Evolutionary conservation across 2,113 vertebrate genomes (phyloP).

Genomic region (Upupa epops): DNA sequence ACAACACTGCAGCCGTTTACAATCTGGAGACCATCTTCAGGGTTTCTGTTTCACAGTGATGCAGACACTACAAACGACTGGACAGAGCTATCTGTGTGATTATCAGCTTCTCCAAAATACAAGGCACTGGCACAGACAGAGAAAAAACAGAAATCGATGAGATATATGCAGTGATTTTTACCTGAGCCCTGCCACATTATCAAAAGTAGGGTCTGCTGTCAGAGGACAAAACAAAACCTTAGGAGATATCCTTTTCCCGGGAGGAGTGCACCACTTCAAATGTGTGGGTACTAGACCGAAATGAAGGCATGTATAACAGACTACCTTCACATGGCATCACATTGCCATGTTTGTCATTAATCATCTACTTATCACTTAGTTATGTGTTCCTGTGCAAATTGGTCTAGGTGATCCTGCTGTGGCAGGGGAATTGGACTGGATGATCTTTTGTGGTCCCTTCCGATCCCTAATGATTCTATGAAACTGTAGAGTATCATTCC

Average conservation of each 20-base stretch:
- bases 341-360: background rate
- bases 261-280: background rate
- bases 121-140: background rate
- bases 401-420: no score
- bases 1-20: background rate
- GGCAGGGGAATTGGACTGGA: no score
- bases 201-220: background rate
- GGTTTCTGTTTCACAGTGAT: background rate
- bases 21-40: background rate
- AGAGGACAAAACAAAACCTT: background rate
- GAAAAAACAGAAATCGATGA: background rate
- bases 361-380: background rate
- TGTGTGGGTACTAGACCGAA: background rate
- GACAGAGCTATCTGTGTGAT: background rate
- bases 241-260: background rate
- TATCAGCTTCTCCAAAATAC: background rate
- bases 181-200: background rate
- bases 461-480: no score
- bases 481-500: no score
- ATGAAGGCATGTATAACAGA: background rate
- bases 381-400: no score
- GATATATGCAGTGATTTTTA: background rate
- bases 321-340: background rate
- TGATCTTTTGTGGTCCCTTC: no score
- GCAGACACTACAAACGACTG: background rate